A percentile compares a stretch with the other conserved stretches of the same genome.
Evolutionary conservation across 1,140 invertebrate species (phyloP).

Genomic region (Neotoxoptera formosana): DNA sequence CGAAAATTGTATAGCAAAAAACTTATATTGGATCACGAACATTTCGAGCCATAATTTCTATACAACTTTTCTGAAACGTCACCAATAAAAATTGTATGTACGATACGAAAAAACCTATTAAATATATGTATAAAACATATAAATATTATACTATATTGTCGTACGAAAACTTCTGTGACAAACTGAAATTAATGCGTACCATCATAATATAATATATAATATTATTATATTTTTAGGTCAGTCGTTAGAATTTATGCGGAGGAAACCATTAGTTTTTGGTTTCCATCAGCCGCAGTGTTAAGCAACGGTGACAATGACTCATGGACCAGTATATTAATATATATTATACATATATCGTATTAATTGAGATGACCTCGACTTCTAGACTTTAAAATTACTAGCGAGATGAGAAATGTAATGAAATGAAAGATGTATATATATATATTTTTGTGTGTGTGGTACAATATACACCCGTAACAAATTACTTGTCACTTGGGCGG

Average conservation of each 20-base stretch:
- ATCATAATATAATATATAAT: neutral
- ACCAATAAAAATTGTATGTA: neutral
- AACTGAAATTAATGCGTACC: neutral
- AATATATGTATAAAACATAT: neutral
- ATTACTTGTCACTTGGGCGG: constrained; percentile 31
- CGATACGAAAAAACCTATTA: neutral
- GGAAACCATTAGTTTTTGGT: neutral
- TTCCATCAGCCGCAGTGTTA: neutral
- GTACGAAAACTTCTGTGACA: neutral
- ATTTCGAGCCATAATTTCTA: constrained; percentile 10
- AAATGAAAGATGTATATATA: neutral
- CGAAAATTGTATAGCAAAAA: neutral
- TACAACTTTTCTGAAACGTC: neutral
- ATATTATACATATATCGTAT: neutral
- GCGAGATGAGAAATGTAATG: constrained; percentile 22
- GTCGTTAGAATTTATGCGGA: neutral
- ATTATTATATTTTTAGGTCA: neutral
- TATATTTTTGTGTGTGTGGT: neutral
- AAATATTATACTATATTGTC: neutral
- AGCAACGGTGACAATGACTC: constrained; percentile 3
- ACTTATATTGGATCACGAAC: neutral
- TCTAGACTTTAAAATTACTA: neutral
- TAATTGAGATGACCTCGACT: constrained; percentile 26
- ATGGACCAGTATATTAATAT: neutral
- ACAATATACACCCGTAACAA: neutral